Base-by-base conservation (phyloP, 2,113 vertebrate species). In the Manacus vitellinus region DNA sequence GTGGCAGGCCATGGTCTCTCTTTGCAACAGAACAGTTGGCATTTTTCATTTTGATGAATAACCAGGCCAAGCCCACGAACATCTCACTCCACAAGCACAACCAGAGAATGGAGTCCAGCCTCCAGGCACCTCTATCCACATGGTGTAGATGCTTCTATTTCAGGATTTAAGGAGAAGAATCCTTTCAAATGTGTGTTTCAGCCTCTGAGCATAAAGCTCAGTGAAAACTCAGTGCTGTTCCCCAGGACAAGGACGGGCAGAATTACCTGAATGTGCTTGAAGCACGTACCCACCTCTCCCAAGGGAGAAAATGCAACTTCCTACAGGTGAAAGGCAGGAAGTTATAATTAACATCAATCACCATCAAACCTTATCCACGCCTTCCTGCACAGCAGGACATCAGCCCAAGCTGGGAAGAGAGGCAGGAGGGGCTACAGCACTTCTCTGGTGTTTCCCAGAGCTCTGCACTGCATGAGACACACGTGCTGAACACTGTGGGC, bases 401-500 rank as follows among this genome's bases (percentile, higher is more conserved):
- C 54, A n/a, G 12, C 7, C 43, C 7, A 23, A n/a, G 24, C 70
- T 18, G 33, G 58, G 41, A 47, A 27, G 22, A 17, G 27, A 41
- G 58, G 80, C 41, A 73, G 39, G 49, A 80, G 51, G 49, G 33
- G 55, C 63, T 52, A 6, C 51, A 27, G 73, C 55, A 14, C 46
- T 73, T 11, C 41, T 17, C 35, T 4, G 5, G 8, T 3, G 1
- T 7, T 74, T 19, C 49, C 66, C 25, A 23, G 16, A 67, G 51
- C 77, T 62, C 73, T 13, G 51, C 19, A 11, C 49, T 18, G 3
- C 44, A 5, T 4, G 8, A 5, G 25, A 33, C 23, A 4, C 1
- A 4, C 6, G 16, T 30, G 58, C 27, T 22, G 4, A 66, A 13
- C 47, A 2, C 1, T 5, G 5, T 0, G 3, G 43, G 66, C 14